Evolutionary conservation across 2,113 vertebrate genomes (phyloP).

Genomic region (Toxotes jaculatrix): DNA sequence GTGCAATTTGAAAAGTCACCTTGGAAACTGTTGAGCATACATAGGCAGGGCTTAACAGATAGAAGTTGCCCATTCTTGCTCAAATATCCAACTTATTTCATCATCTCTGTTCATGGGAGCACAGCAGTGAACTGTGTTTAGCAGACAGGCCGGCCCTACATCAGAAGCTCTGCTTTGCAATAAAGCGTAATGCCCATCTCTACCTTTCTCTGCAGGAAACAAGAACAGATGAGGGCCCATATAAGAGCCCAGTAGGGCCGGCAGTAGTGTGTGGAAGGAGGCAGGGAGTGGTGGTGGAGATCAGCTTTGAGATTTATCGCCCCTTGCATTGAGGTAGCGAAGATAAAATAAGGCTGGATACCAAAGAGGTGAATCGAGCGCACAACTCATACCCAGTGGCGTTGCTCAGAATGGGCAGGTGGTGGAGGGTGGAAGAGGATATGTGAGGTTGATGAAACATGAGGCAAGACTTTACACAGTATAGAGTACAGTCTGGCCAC

Average conservation of each 20-base stretch:
- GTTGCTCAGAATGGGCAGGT: conserved; percentile 63
- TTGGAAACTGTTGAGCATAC: conserved; percentile 80
- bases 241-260: conserved; percentile 61
- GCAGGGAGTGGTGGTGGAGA: conserved; percentile 68
- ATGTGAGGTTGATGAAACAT: conserved; percentile 83
- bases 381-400: conserved; percentile 69
- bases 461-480: conserved; percentile 77
- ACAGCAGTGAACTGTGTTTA: conserved; percentile 78
- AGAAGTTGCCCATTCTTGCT: conserved; percentile 80
- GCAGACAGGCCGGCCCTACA: conserved; percentile 75
- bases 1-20: conserved; percentile 81
- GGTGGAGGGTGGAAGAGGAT: conserved; percentile 61
- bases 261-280: conserved; percentile 51
- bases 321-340: conserved; percentile 62
- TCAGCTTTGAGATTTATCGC: conserved; percentile 78
- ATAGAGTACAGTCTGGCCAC: conserved; percentile 62
- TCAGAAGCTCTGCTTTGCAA: conserved; percentile 78
- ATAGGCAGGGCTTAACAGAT: conserved; percentile 68
- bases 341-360: conserved; percentile 68
- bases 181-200: conserved; percentile 79
- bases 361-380: conserved; percentile 68
- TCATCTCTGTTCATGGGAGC: conserved; percentile 77
- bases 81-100: conserved; percentile 82
- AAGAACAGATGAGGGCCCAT: conserved; percentile 79
- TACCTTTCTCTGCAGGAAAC: conserved; percentile 81